These are phyloP conservation scores for Alectura lathami DNA, from an alignment of 2,113 vertebrate species.

Conservation along the genomic window DNA sequence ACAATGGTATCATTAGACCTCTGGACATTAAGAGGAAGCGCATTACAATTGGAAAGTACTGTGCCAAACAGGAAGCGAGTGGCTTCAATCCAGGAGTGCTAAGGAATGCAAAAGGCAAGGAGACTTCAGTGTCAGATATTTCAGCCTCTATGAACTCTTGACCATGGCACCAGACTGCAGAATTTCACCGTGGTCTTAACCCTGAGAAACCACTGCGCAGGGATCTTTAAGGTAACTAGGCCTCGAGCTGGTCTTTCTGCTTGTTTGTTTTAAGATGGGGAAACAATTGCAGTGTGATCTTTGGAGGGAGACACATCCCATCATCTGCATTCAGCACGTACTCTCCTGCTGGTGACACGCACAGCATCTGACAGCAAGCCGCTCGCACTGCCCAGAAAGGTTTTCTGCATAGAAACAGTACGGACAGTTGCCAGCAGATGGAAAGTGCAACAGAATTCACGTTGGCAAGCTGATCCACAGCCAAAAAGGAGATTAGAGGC, in stretches of 20 bases:
- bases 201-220: background rate
- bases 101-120: constrained; percentile 53
- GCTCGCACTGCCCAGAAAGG: background rate
- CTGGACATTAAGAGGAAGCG: constrained; percentile 50
- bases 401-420: constrained; percentile 33
- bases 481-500: constrained; percentile 38
- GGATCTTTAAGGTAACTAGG: background rate
- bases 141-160: constrained; percentile 24
- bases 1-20: constrained; percentile 61
- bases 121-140: constrained; percentile 35
- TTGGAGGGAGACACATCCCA: background rate
- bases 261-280: background rate
- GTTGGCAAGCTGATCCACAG: background rate
- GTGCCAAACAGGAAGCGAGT: constrained; percentile 58
- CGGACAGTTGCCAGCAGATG: constrained; percentile 32
- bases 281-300: constrained; percentile 49
- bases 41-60: constrained; percentile 33
- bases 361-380: constrained; percentile 45
- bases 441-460: constrained; percentile 46
- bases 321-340: constrained; percentile 47
- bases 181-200: background rate
- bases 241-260: background rate
- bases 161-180: background rate
- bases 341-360: background rate
- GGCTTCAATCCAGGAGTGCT: constrained; percentile 47